phyloP scores from a whole-genome alignment of 2,888 invertebrate genomes.

The Trichopria drosophilae region DNA sequence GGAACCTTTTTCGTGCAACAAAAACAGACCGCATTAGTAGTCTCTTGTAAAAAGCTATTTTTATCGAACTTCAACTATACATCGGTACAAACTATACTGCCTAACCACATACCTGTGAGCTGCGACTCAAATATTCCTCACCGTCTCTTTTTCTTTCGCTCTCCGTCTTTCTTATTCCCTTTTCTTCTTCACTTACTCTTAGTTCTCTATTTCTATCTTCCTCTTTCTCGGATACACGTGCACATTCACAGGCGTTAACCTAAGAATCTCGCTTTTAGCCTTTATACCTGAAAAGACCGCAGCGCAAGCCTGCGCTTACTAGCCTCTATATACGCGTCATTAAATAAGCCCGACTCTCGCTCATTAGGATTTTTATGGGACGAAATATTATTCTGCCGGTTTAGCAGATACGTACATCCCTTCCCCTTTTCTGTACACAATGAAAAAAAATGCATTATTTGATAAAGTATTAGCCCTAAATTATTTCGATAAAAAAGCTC shows the following conservation, averaged over 20 bases:
- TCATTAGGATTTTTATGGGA: slow-evolving; percentile 55
- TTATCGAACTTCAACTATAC: slow-evolving; percentile 26
- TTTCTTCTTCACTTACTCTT: slow-evolving; percentile 27
- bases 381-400: slow-evolving; percentile 50
- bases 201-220: slow-evolving; percentile 7
- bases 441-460: too few species aligned
- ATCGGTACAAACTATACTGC: slow-evolving; percentile 22
- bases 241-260: too few species aligned
- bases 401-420: neutral
- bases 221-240: slow-evolving; percentile 8
- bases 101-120: slow-evolving; percentile 38
- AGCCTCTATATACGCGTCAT: slow-evolving; percentile 47
- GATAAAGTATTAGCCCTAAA: too few species aligned
- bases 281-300: slow-evolving; percentile 47
- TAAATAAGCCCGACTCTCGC: slow-evolving; percentile 52
- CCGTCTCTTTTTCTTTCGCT: too few species aligned
- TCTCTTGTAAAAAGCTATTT: slow-evolving; percentile 17
- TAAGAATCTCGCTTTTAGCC: slow-evolving; percentile 31
- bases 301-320: slow-evolving; percentile 37
- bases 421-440: slow-evolving; percentile 4
- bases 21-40: too few species aligned
- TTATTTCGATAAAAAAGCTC: too few species aligned
- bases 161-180: slow-evolving; percentile 18
- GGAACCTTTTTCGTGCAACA: too few species aligned
- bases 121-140: slow-evolving; percentile 29